Evolutionary conservation across 2,888 invertebrate species (phyloP), one percentile per base, ranked within the genome.

Genomic region (Cataglyphis cursor): DNA sequence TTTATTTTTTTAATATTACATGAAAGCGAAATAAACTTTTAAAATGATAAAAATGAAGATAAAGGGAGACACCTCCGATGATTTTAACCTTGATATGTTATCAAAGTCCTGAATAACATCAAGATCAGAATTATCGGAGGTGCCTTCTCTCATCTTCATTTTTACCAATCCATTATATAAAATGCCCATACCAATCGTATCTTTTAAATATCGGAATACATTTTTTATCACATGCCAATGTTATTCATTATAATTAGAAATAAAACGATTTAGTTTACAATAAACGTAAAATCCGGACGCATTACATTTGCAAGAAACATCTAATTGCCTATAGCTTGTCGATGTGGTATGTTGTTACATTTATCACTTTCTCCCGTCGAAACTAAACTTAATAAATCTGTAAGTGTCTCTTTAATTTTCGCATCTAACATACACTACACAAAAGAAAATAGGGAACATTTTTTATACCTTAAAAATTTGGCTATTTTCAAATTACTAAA

Each of bases 251-350:
- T 51, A 64, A 0, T 3, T 41, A 12, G 18, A 28, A 28, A 57
- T 24, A 12, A 76, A 76, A 15, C 65, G 21, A n/a, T 65, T 76
- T 15, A 76, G 6, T 65, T 76, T 0, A 65, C 57, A 1, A 57
- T n/a, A 10, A 65, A 76, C 3, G 28, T 8, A 9, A 76, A 66
- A n/a, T 72, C 72, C 1, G 57, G 31, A 9, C 57, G 35, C 21
- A 38, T 57, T 0, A 57, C 57, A 18, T 24, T 72, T 8, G 72
- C 57, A 15, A 59, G 57, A 1, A 72, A 72, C 57, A 72, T 72
- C 1, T 57, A 8, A 41, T 24, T 57, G 18, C 72, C 70, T 15
- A 72, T 59, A 0, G 57, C 57, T 24, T 72, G 38, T 21, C 57
- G 0, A 18, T 72, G 38, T 18, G 38, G 21, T 3, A 72, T 8